These are phyloP conservation scores for Incurvaria masculella DNA, from an alignment of 2,888 invertebrate genomes.

Conservation along the genomic window DNA sequence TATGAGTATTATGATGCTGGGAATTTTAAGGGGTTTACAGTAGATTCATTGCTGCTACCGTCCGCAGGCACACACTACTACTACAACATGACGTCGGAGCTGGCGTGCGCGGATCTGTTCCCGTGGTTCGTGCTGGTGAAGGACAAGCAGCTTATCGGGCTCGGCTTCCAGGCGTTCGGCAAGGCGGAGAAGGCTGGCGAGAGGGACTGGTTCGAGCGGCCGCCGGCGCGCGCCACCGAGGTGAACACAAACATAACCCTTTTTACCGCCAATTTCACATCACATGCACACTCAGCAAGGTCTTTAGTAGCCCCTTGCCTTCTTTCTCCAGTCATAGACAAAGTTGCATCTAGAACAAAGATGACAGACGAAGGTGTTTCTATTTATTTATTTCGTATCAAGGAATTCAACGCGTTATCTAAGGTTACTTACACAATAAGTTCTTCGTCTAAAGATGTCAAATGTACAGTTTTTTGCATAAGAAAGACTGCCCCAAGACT, in stretches of 20 bases:
- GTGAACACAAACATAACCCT: conserved; percentile 1
- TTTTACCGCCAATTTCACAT: too few relatives aligned
- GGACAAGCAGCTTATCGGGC: conserved; percentile 30
- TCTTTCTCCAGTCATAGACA: too few relatives aligned
- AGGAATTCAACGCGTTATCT: not conserved
- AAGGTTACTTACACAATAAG: not conserved
- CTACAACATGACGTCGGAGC: conserved; percentile 31
- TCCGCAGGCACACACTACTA: conserved; percentile 36
- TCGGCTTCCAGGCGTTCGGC: conserved; percentile 33
- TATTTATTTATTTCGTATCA: too few relatives aligned
- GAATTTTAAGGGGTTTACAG: too few relatives aligned
- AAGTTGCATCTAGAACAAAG: not conserved
- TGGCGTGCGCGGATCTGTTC: conserved; percentile 29
- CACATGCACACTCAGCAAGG: too few relatives aligned
- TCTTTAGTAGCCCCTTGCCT: too few relatives aligned
- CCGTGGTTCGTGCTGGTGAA: conserved; percentile 37
- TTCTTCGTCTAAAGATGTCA: too few relatives aligned
- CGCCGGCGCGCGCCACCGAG: conserved; percentile 16
- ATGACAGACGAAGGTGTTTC: not conserved
- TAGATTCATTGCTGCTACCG: too few relatives aligned
- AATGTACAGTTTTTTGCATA: too few relatives aligned
- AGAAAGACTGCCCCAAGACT: too few relatives aligned
- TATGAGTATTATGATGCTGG: too few relatives aligned
- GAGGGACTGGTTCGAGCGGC: conserved; percentile 31
- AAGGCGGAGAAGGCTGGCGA: conserved; percentile 18